phyloP scores from a whole-genome alignment of 1,140 invertebrate species.

The Hyles euphorbiae region DNA sequence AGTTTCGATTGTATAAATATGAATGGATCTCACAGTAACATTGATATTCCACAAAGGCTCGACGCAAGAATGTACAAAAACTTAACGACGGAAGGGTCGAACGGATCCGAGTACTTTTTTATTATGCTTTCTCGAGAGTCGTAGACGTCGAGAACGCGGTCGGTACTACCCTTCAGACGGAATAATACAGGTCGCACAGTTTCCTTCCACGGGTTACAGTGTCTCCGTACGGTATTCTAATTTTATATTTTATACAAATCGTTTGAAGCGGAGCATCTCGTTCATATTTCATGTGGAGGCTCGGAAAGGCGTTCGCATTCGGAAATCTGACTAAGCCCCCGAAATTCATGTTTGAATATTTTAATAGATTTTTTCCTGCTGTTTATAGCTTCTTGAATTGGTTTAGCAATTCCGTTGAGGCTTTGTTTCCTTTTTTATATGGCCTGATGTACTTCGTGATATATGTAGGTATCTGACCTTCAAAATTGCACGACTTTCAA shows the following conservation, averaged over 20 bases:
- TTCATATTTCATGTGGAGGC: conserved; percentile 2
- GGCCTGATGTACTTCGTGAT: no score
- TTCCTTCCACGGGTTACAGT: not conserved
- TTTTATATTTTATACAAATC: conserved; percentile 11
- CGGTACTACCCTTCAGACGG: conserved; percentile 6
- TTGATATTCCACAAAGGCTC: no score
- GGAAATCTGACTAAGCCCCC: not conserved
- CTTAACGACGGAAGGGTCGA: no score
- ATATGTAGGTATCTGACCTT: no score
- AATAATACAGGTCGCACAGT: conserved; percentile 7
- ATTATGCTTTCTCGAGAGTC: conserved; percentile 4
- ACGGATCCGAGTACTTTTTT: conserved; percentile 1
- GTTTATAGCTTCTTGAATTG: no score
- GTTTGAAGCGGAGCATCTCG: conserved; percentile 2
- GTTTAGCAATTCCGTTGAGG: no score
- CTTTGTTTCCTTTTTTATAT: no score
- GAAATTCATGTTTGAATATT: conserved; percentile 6
- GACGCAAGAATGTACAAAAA: no score
- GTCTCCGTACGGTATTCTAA: conserved; percentile 8
- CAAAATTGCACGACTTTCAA: no score
- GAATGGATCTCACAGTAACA: no score
- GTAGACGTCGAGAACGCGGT: conserved; percentile 5
- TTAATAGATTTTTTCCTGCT: not conserved
- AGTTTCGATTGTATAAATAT: no score
- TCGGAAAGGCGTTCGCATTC: conserved; percentile 4